phyloP scores from a whole-genome alignment of 2,113 vertebrate species.

The Gila orcuttii region DNA sequence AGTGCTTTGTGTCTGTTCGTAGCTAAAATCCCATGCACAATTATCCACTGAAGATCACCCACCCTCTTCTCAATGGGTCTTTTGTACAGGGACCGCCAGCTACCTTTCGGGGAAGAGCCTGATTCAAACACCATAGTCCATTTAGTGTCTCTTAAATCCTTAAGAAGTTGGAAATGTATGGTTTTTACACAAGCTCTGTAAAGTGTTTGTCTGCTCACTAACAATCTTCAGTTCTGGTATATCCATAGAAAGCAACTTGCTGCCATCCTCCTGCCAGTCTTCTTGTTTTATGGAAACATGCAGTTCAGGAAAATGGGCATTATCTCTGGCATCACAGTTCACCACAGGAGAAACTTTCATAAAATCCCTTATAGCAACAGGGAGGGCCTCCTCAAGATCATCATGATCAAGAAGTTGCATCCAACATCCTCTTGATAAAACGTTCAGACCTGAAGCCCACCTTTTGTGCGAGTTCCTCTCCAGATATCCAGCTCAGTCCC shows the following conservation, averaged over 20 bases:
- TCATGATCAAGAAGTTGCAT: too few relatives aligned
- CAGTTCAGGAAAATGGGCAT: too few relatives aligned
- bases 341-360: too few relatives aligned
- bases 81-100: neutral
- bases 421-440: neutral
- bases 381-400: neutral
- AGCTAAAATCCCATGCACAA: too few relatives aligned
- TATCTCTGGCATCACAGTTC: too few relatives aligned
- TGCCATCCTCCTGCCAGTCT: too few relatives aligned
- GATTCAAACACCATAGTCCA: neutral
- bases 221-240: too few relatives aligned
- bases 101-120: neutral
- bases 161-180: neutral
- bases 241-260: too few relatives aligned
- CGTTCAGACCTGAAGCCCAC: neutral
- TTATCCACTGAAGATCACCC: neutral
- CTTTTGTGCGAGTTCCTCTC: neutral
- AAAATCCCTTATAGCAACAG: too few relatives aligned
- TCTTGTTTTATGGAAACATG: too few relatives aligned
- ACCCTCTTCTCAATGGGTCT: neutral
- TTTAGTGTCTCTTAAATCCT: neutral
- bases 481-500: neutral
- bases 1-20: too few relatives aligned
- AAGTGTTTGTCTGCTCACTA: neutral
- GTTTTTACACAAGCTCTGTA: slow-evolving; percentile 3